Base-by-base conservation (phyloP, 2,888 invertebrate genomes). In the Scaptomyza polygonia region DNA sequence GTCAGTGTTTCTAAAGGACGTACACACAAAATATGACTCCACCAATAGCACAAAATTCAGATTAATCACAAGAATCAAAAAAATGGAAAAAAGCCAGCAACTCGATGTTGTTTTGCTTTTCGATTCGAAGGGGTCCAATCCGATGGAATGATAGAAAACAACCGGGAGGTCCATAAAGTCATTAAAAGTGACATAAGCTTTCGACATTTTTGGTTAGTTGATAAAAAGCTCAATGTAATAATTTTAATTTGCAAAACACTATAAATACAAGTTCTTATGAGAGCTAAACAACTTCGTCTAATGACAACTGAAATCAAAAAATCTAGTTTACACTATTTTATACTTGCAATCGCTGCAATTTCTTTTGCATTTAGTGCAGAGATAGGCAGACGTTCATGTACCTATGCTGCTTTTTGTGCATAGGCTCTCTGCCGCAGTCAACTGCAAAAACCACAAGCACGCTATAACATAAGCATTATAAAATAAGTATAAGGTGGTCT, bases 151-250 rank as follows among this genome's bases (percentile, higher is more conserved):
- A 44, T 66, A 77, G 30, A 72, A 63, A n/a, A 61, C 39, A 0
- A 66, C 7, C 0, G 75, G 54, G 14, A 72, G 36, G 5, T 51
- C 51, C 69, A 76, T 66, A 36, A 76, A 76, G 43, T 76, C 77
- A 12, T 69, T 32, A 8, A 72, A 59, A 0, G 9, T 55, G 0
- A 72, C 39, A 25, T 0, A 18, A 0, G 9, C 7, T 4, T 11
- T 29, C 0, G 40, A 5, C 70, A 65, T 65, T 52, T 12, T 32
- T 30, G 0, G 3, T n/a, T 12, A 25, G 25, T 25, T 21, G 21
- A 21, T 21, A 21, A 21, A 4, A 21, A 21, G n/a, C n/a, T n/a
- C n/a, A n/a, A n/a, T n/a, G n/a, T n/a, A n/a, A n/a, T n/a, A n/a
- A n/a, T 2, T 21, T 11, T 0, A 12, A 16, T 27, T 27, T 29